Conservation (phyloP, 2,888 invertebrate species). For the Venusia cambrica region DNA sequence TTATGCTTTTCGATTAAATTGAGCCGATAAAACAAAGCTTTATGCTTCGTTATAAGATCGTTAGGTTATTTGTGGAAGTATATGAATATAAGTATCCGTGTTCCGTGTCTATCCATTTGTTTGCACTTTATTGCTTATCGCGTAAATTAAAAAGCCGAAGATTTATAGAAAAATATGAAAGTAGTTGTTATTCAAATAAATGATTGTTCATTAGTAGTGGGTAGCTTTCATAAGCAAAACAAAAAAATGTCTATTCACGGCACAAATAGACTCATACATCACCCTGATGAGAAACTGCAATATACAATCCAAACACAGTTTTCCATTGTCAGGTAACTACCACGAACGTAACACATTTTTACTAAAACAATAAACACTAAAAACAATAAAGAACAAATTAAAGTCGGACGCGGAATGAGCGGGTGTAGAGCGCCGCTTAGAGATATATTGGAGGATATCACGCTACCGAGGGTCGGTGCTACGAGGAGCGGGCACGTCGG, state of each 20-base stretch:
- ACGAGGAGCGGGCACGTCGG: constrained; percentile 57
- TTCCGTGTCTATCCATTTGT: too few relatives aligned
- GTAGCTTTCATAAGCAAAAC: constrained; percentile 18
- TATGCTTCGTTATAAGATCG: too few relatives aligned
- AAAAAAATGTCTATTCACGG: constrained; percentile 14
- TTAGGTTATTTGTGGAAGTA: too few relatives aligned
- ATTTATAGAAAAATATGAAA: too few relatives aligned
- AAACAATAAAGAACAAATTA: constrained; percentile 73
- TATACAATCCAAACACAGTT: constrained; percentile 38
- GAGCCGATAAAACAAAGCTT: too few relatives aligned
- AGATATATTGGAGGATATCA: constrained; percentile 63
- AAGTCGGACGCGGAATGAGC: constrained; percentile 62
- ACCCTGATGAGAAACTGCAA: constrained; percentile 30
- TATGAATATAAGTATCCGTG: too few relatives aligned
- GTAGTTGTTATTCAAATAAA: too few relatives aligned
- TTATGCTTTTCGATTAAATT: too few relatives aligned
- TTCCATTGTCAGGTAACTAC: constrained; percentile 40
- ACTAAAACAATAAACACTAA: constrained; percentile 72
- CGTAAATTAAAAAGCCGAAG: too few relatives aligned
- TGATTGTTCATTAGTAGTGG: too few relatives aligned
- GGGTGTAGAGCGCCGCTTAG: constrained; percentile 54
- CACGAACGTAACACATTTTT: constrained; percentile 60
- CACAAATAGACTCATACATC: constrained; percentile 26
- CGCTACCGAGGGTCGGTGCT: constrained; percentile 61
- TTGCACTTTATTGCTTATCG: too few relatives aligned